Evolutionary conservation across 2,113 vertebrate species (phyloP).

Genomic region (Enhydra lutris): DNA sequence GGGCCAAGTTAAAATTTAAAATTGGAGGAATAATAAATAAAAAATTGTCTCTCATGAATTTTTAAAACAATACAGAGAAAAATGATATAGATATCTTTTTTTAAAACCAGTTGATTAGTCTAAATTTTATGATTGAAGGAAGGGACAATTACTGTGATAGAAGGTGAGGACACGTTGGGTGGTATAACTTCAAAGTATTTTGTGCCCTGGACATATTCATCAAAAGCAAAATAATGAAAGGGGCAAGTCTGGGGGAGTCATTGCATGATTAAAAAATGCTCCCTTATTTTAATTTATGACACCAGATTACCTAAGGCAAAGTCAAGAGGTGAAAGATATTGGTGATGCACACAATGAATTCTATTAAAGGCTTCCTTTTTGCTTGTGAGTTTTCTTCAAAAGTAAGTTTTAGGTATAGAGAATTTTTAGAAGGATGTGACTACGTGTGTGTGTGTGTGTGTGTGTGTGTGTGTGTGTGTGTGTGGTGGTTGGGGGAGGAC

Average conservation of each 20-base stretch:
- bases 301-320: neutral
- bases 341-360: neutral
- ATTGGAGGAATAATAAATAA: neutral
- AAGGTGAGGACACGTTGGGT: neutral
- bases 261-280: neutral
- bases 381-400: slow-evolving; percentile 24
- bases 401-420: neutral
- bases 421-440: neutral
- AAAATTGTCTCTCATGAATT: neutral
- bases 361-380: neutral
- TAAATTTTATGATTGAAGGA: neutral
- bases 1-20: neutral
- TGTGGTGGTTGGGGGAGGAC: neutral
- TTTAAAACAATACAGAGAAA: neutral
- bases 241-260: neutral
- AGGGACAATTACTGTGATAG: neutral
- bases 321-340: neutral
- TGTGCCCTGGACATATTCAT: neutral
- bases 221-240: slow-evolving; percentile 26
- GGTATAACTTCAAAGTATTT: neutral
- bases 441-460: neutral
- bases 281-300: neutral
- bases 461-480: too few species aligned
- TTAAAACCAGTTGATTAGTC: neutral
- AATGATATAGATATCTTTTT: neutral